These are phyloP conservation scores for Agrilus cyanescens DNA, from an alignment of 2,888 invertebrate species.

Conservation along the genomic window DNA sequence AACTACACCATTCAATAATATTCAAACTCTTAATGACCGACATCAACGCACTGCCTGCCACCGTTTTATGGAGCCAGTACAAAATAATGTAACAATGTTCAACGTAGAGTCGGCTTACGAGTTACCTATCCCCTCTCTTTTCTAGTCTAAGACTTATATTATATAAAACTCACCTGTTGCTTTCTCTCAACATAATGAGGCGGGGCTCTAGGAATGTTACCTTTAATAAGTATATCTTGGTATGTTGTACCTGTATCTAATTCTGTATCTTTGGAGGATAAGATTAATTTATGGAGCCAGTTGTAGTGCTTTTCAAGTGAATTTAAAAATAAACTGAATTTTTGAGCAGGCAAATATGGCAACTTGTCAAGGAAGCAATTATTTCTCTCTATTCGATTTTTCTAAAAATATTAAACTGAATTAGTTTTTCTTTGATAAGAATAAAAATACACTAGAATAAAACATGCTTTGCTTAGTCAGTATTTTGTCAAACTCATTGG, in stretches of 20 bases:
- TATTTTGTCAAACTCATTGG: too few species aligned
- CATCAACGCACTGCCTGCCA: too few species aligned
- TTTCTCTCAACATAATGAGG: slow-evolving; percentile 41
- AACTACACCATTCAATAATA: too few species aligned
- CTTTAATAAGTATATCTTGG: slow-evolving; percentile 41
- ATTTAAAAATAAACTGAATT: slow-evolving; percentile 44
- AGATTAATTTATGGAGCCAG: slow-evolving; percentile 39
- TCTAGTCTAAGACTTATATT: too few species aligned
- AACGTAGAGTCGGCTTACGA: too few species aligned
- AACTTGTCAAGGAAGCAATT: slow-evolving; percentile 36
- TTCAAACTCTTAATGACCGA: too few species aligned
- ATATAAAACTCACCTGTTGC: slow-evolving; percentile 36
- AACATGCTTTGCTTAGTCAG: too few species aligned
- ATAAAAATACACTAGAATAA: not conserved
- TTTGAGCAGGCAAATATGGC: slow-evolving; percentile 33
- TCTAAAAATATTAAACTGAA: slow-evolving; percentile 27
- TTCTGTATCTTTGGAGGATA: slow-evolving; percentile 15
- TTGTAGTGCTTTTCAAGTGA: slow-evolving; percentile 42
- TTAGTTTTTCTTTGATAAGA: not conserved
- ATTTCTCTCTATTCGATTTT: slow-evolving; percentile 32
- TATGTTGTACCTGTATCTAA: slow-evolving; percentile 24
- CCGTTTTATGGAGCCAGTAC: too few species aligned
- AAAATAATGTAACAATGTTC: too few species aligned
- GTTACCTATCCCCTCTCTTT: too few species aligned
- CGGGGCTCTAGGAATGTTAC: slow-evolving; percentile 46